Evolutionary conservation across 2,888 invertebrate species (phyloP), one percentile per base, ranked within the genome.

Genomic region (Clusia tigrina): DNA sequence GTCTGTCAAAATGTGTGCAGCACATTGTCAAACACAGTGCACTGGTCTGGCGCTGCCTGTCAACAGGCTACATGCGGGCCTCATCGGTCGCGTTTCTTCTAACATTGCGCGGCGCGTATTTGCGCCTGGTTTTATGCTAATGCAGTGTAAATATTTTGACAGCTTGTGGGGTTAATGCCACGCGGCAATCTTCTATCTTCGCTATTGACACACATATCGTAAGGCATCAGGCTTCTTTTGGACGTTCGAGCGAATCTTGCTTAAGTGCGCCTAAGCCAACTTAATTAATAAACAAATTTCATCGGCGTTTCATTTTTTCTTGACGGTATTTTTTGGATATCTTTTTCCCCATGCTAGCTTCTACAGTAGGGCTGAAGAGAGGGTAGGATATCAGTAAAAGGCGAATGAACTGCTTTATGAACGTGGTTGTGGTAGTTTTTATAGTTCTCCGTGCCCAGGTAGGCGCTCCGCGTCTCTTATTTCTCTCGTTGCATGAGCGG

Each of bases 231-330:
- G 9, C 20, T 48, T 6, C 48, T 22, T 48, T 48, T 48, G 48
- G 5, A 12, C 6, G 32, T n/a, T n/a, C 6, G 12, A 32, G 12
- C 32, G 32, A 32, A 32, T 32, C 12, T 32, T 32, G 6, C 6
- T 42, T 42, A 42, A 42, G 42, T 10, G 42, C 42, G 5, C 20
- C 22, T 22, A 48, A 22, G 22, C 20, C 48, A 22, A 32, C 63
- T 69, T 71, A 77, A 74, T 74, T 77, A 77, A 73, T 69, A 69
- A 69, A 68, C 71, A 62, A 62, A 67, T 65, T 68, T 38, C 54
- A 22, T 54, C 32, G 22, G 37, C 22, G 9, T n/a, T n/a, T n/a
- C 42, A n/a, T 42, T 32, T 32, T 12, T 32, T 12, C 12, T 12
- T 32, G 32, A 6, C 32, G 32, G 6, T 32, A 6, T 6, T 32